Conservation (phyloP, 2,797 vertebrate genomes). For the Rhyacichthys aspro region DNA sequence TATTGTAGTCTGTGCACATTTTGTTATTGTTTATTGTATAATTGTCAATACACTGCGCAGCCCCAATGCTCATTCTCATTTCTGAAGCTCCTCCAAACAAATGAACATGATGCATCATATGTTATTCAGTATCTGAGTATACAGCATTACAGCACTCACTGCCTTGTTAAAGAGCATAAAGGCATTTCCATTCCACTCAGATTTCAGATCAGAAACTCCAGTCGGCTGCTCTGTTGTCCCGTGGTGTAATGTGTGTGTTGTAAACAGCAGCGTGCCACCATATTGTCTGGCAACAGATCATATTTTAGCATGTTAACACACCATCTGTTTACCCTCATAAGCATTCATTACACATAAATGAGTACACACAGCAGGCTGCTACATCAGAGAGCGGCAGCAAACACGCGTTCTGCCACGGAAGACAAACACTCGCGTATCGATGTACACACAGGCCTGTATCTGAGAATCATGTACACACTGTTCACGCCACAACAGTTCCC, state of each 20-base stretch:
- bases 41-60: too few species aligned
- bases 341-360: conserved; percentile 81
- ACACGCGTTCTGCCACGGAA: conserved; percentile 22
- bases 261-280: conserved; percentile 81
- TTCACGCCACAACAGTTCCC: background rate
- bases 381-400: conserved; percentile 46
- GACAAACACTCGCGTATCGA: conserved; percentile 38
- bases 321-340: conserved; percentile 84
- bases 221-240: conserved; percentile 67
- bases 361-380: conserved; percentile 68
- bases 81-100: too few species aligned
- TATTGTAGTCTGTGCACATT: too few species aligned
- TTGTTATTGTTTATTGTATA: too few species aligned
- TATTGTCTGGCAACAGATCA: conserved; percentile 83
- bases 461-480: conserved; percentile 3
- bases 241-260: conserved; percentile 73
- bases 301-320: conserved; percentile 85
- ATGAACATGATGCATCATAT: too few species aligned
- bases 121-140: too few species aligned
- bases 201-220: conserved; percentile 31
- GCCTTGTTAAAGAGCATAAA: conserved; percentile 2
- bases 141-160: conserved; percentile 1
- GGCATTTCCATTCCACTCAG: conserved; percentile 49
- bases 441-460: conserved; percentile 20
- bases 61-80: too few species aligned